Evolutionary conservation across 2,797 vertebrate genomes (phyloP), one percentile per base, ranked within the genome.

Genomic region (Neomorphus geoffroyi): DNA sequence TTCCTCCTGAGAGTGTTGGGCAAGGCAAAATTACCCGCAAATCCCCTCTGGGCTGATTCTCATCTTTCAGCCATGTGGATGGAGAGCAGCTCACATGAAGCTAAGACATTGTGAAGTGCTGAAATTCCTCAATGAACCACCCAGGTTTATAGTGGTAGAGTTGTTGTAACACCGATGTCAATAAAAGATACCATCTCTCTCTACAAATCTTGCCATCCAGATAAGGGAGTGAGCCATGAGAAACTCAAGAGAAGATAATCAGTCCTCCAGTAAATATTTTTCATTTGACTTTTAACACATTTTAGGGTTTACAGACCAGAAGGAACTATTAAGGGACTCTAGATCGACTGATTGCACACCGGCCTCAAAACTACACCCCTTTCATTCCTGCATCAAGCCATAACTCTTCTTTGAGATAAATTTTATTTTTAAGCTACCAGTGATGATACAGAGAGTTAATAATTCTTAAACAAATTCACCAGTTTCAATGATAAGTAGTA

Each of bases 121-220:
- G 93, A 85, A 89, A 93, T 94, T 96, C 93, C 72, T 92, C 92
- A 93, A 86, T 39, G 89, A 96, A 54, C 93, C 89, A 94, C 92
- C 92, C 81, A 91, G 17, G 54, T 93, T 95, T 96, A 90, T 61
- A 80, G 80, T 57, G 53, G 53, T 45, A 54, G 57, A 73, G 54
- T 70, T 96, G 78, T 77, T 90, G 93, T 94, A 96, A 94, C 57
- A 87, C 33, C 0, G 0, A 26, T 90, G 94, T 92, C 74, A 87
- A 92, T 91, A 91, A 77, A 91, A 95, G 95, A 95, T 96, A 96
- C 3, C n/a, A 77, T 94, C 92, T 94, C 66, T 85, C 65, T 64
- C 46, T 80, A 69, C 64, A 90, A 94, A 94, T 62, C 51, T 78
- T 81, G 79, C 88, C 96, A 95, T 89, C 87, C 94, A 93, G 54